Evolutionary conservation across 2,113 vertebrate species (phyloP), one percentile per base, ranked within the genome.

Genomic region (Dicaeum eximium): DNA sequence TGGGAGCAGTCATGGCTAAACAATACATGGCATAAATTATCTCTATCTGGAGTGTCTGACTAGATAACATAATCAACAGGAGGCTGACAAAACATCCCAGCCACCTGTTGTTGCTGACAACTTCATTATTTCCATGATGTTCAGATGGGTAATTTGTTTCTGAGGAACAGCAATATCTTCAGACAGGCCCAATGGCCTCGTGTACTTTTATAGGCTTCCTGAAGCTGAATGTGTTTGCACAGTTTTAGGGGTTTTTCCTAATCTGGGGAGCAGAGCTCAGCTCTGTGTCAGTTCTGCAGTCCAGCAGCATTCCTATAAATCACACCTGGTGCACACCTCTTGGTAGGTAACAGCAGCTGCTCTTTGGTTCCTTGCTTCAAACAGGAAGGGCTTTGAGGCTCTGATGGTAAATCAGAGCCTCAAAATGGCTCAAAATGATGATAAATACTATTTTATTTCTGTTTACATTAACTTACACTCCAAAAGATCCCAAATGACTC

Each of bases 111-210:
- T 92, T 79, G 67, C 57, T 95, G 93, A 97, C 90, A 96, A 22
- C 95, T 97, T 97, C 94, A 95, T 97, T 92, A 95, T 90, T 91
- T 61, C 87, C 31, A 1, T 79, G 80, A 86, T 92, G 74, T 74
- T 97, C 91, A 86, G 51, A 89, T 79, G 79, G 28, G 45, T 93
- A 83, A 97, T 93, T 96, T 82, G 58, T 91, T 96, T 95, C 83
- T 79, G 15, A 17, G 57, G 88, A 72, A 11, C 51, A 80, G 75
- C 84, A 92, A 2, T 87, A 84, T 92, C 77, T 96, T 78, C 80
- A 86, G 90, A 81, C 84, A 82, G 6, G 21, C 78, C 73, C 95
- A 73, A 77, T 44, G 81, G 80, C 25, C 65, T 87, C 31, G 8
- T 22, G 45, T 71, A 86, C 92, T 80, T 95, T 75, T 88, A 42